Base-by-base conservation (phyloP, 2,888 invertebrate genomes). In the Pseudoips prasinana region DNA sequence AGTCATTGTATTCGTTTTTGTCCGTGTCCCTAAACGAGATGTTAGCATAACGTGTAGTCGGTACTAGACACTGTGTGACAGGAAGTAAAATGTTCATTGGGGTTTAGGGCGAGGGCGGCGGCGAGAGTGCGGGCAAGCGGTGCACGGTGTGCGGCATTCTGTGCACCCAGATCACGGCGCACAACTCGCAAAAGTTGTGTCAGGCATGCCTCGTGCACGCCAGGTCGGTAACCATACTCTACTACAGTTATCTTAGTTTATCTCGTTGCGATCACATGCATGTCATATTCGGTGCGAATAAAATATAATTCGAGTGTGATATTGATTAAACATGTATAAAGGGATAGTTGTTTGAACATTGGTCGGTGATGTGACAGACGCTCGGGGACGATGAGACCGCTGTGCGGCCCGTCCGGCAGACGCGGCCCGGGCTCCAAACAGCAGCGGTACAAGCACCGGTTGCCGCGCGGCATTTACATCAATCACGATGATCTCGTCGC, bases 381-480 rank as follows among this genome's bases (percentile, higher is more conserved):
- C 70, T 95, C 94, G 72, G 95, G 95, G 66, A 90, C 91, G 73
- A 92, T 93, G 89, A 91, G 95, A 69, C 95, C 95, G 67, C 93
- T 94, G 69, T 93, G 94, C 73, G 95, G 95, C 59, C 94, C 92
- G 46, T 80, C 89, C 57, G 87, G 92, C 58, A 86, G 91, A 57
- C 89, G 90, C 75, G 91, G 90, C 53, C 80, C 82, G 55, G 82
- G 84, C 61, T 75, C 86, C 56, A 89, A 89, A 71, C 84, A 82
- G 69, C 85, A 80, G 71, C 81, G 81, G 58, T 92, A 92, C 88
- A 93, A 93, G 87, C 94, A 97, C 73, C 95, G 96, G 79, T 95
- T 98, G 66, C 98, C 98, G 45, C 94, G 95, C 68, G 98, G 98
- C 86, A 97, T 98, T 94, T 96, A 96, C 91, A 95, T 98, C 90